Evolutionary conservation across 2,797 vertebrate genomes (phyloP).

Genomic region (Hoplostethus mediterraneus): DNA sequence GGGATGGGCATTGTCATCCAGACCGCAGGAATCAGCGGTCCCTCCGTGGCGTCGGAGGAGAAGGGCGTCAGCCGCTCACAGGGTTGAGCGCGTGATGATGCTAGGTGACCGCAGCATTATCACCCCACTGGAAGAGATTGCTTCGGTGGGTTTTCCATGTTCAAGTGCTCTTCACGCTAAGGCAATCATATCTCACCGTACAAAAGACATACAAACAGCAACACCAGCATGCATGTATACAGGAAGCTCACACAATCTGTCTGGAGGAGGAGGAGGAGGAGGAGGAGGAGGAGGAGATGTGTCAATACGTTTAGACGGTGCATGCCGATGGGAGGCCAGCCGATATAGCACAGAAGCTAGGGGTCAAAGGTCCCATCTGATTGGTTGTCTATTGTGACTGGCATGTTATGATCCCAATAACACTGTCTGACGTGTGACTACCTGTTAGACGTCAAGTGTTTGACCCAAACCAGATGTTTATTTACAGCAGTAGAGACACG

Average conservation of each 20-base stretch:
- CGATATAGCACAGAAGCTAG: no score
- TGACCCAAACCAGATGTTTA: no score
- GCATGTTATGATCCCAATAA: no score
- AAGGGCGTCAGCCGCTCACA: slow-evolving; percentile 58
- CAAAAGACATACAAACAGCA: slow-evolving; percentile 11
- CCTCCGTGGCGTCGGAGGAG: slow-evolving; percentile 40
- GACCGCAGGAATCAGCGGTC: slow-evolving; percentile 64
- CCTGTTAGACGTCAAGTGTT: slow-evolving; percentile 19
- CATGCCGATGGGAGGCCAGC: neutral
- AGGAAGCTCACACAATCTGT: neutral
- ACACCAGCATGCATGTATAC: neutral
- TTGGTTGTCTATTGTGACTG: no score
- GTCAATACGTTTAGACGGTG: neutral
- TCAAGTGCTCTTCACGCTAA: slow-evolving; percentile 65
- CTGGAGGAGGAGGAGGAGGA: neutral
- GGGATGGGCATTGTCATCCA: slow-evolving; percentile 73
- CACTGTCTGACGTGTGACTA: neutral
- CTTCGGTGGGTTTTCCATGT: slow-evolving; percentile 44
- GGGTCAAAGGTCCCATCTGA: no score
- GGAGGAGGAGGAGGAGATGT: neutral
- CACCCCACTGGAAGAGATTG: slow-evolving; percentile 41
- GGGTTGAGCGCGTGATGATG: slow-evolving; percentile 71
- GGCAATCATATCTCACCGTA: slow-evolving; percentile 47
- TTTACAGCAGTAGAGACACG: no score
- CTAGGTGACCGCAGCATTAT: slow-evolving; percentile 65